Evolutionary conservation across 1,140 invertebrate species (phyloP).

Genomic region (Anastrepha ludens): DNA sequence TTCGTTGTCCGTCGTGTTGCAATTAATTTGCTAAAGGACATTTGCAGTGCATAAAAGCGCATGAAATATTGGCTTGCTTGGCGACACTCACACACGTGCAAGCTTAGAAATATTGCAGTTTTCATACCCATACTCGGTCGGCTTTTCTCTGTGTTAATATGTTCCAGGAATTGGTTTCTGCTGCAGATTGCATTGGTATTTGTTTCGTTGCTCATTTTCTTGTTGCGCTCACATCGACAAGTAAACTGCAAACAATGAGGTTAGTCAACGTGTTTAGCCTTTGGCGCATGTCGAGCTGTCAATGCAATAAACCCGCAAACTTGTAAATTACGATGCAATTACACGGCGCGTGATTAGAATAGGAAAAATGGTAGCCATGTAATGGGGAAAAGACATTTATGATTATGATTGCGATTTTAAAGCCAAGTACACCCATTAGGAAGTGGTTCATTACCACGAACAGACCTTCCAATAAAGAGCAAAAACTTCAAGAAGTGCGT

Average conservation of each 20-base stretch:
- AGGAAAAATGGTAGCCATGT: neutral
- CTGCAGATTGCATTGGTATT: neutral
- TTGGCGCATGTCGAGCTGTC: slow-evolving; percentile 28
- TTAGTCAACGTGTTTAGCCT: neutral
- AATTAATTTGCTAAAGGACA: slow-evolving; percentile 52
- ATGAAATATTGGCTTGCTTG: slow-evolving; percentile 39
- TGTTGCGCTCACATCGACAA: neutral
- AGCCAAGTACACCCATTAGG: too few relatives aligned
- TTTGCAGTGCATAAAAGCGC: slow-evolving; percentile 21
- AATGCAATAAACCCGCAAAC: slow-evolving; percentile 19
- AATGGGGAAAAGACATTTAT: neutral
- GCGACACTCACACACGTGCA: neutral
- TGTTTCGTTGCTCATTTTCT: neutral
- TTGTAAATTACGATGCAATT: slow-evolving; percentile 30
- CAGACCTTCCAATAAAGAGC: too few relatives aligned
- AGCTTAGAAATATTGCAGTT: slow-evolving; percentile 23
- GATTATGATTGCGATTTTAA: neutral
- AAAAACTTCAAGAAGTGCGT: too few relatives aligned
- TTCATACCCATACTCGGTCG: neutral
- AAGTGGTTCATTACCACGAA: too few relatives aligned
- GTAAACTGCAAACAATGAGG: neutral
- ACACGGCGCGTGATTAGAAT: neutral
- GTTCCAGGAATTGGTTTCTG: neutral
- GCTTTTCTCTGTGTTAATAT: neutral
- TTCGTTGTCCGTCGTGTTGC: slow-evolving; percentile 31